A percentile compares a stretch with the other conserved stretches of the same genome.
phyloP scores from a whole-genome alignment of 2,113 vertebrate species.

The Papio anubis region DNA sequence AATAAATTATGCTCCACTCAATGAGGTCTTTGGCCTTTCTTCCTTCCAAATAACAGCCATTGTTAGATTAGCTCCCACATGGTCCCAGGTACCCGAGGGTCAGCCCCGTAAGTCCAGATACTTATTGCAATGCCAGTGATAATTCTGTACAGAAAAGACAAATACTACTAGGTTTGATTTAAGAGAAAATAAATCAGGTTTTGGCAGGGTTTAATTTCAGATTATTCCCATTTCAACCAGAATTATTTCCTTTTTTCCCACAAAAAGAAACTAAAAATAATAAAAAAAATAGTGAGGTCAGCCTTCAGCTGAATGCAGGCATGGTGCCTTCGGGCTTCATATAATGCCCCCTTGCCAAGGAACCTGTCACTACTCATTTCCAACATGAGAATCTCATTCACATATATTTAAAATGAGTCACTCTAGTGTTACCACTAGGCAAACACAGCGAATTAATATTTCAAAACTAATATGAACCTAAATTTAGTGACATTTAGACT shows the following conservation, averaged over 20 bases:
- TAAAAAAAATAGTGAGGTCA: not conserved
- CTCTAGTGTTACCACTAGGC: not conserved
- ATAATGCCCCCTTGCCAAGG: not conserved
- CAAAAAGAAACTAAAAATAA: not conserved
- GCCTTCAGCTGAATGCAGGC: not conserved
- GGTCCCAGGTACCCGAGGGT: not conserved
- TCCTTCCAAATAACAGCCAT: not conserved
- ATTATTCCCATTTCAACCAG: not conserved
- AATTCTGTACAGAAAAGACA: not conserved
- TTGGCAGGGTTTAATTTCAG: not conserved
- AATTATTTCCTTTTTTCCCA: not conserved
- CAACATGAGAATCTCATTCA: not conserved
- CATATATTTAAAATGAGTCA: not conserved
- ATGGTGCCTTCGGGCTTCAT: not conserved
- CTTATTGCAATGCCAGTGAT: not conserved
- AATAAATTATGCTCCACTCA: conserved; percentile 43
- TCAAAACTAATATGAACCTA: not conserved
- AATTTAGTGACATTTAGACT: not conserved
- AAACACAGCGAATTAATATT: not conserved
- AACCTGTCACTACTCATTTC: not conserved
- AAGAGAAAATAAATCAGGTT: not conserved
- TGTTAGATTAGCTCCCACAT: not conserved
- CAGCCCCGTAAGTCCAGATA: not conserved
- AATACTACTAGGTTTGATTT: not conserved
- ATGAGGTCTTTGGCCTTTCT: conserved; percentile 26